These are phyloP conservation scores for Azorinus chamasolen DNA, from an alignment of 2,888 invertebrate species.

Conservation along the genomic window DNA sequence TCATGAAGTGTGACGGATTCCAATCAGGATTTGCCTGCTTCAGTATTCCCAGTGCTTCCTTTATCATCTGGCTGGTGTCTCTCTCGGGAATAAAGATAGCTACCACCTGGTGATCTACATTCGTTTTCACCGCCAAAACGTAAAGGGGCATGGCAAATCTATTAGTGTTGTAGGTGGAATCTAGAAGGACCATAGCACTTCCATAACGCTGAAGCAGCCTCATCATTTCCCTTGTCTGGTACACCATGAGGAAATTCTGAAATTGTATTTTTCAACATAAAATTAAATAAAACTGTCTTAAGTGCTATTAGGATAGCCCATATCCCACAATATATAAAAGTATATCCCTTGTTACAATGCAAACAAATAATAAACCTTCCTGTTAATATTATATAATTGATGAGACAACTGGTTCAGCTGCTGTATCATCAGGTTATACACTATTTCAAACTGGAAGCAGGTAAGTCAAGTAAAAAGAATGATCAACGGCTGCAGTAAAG, in stretches of 20 bases:
- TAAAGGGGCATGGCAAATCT: slow-evolving; percentile 61
- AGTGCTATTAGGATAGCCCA: too few relatives aligned
- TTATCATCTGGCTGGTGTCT: slow-evolving; percentile 37
- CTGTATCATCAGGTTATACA: too few relatives aligned
- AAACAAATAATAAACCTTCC: too few relatives aligned
- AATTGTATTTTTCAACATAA: too few relatives aligned
- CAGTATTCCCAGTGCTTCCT: slow-evolving; percentile 46
- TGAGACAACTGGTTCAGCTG: too few relatives aligned
- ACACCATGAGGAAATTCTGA: slow-evolving; percentile 49
- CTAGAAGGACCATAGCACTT: slow-evolving; percentile 48
- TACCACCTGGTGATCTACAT: slow-evolving; percentile 51
- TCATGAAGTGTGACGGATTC: slow-evolving; percentile 42
- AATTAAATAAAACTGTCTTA: too few relatives aligned
- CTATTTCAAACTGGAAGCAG: too few relatives aligned
- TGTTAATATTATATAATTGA: too few relatives aligned
- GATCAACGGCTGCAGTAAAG: too few relatives aligned
- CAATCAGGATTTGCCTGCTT: slow-evolving; percentile 32
- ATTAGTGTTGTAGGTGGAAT: slow-evolving; percentile 60
- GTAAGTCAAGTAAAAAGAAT: too few relatives aligned
- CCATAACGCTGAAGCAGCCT: slow-evolving; percentile 53
- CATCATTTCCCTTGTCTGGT: slow-evolving; percentile 47
- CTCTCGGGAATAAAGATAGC: slow-evolving; percentile 43
- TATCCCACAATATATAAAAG: too few relatives aligned
- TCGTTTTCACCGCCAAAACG: slow-evolving; percentile 54
- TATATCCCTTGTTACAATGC: too few relatives aligned